Percentiles rank a stretch among this genome's conserved stretches.
These are phyloP conservation scores for Thamnophis elegans DNA, from an alignment of 2,797 vertebrate genomes.

Conservation along the genomic window DNA sequence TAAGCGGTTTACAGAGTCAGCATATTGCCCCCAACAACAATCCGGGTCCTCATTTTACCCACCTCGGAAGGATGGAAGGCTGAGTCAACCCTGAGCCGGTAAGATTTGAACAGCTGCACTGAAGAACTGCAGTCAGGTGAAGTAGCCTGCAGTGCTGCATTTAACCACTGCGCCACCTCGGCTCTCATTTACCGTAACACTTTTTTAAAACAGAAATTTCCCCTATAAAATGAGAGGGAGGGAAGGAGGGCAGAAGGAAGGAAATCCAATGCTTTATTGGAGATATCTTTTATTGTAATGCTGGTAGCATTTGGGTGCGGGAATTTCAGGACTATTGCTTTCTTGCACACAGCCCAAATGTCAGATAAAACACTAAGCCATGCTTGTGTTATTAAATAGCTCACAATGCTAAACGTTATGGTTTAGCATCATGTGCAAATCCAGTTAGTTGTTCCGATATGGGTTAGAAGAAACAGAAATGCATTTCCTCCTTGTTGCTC, in stretches of 20 bases:
- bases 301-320: not conserved
- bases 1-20: too few relatives aligned
- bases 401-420: not conserved
- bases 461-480: not conserved
- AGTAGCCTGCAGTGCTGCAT: too few relatives aligned
- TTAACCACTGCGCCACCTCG: too few relatives aligned
- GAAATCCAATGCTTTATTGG: not conserved
- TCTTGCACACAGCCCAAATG: not conserved
- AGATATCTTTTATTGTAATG: not conserved
- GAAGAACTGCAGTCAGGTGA: too few relatives aligned
- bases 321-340: not conserved
- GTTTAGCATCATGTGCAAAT: not conserved
- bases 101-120: too few relatives aligned
- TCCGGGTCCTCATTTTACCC: too few relatives aligned
- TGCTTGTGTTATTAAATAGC: not conserved
- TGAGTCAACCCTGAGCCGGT: too few relatives aligned
- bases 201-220: not conserved
- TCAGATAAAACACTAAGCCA: not conserved
- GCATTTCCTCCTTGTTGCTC: not conserved
- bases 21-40: too few relatives aligned
- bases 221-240: not conserved
- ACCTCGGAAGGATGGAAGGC: too few relatives aligned
- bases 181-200: not conserved
- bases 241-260: not conserved
- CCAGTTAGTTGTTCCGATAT: not conserved